Conservation (phyloP, 2,888 invertebrate species). For the Ophion slaviceki region DNA sequence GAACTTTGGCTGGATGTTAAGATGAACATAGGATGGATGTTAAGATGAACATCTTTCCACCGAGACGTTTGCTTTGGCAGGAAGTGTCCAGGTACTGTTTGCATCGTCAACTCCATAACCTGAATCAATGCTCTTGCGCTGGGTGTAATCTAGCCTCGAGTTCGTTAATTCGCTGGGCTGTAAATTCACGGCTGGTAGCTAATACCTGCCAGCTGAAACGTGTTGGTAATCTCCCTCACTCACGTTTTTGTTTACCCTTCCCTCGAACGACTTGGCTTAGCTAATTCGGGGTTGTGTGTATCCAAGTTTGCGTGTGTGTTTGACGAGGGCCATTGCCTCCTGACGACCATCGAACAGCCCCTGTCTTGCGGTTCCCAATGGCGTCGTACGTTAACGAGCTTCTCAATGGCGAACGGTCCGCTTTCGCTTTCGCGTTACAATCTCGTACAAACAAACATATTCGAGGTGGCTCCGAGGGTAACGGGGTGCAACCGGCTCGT, state of each 20-base stretch:
- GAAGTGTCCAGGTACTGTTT: background rate
- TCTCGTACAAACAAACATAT: conserved; percentile 62
- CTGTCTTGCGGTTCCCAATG: conserved; percentile 28
- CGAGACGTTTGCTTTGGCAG: background rate
- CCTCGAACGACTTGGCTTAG: conserved; percentile 22
- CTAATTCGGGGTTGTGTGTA: conserved; percentile 11
- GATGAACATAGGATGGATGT: too few relatives aligned
- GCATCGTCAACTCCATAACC: background rate
- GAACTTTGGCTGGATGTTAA: too few relatives aligned
- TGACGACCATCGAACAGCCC: conserved; percentile 39
- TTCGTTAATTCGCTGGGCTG: conserved; percentile 15
- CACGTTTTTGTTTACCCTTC: conserved; percentile 46
- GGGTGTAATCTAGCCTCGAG: conserved; percentile 5
- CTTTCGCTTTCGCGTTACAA: conserved; percentile 46
- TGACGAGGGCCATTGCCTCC: conserved; percentile 36
- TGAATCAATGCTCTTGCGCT: background rate
- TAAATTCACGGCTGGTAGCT: conserved; percentile 7
- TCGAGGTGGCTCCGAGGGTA: conserved; percentile 49
- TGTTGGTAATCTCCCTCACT: conserved; percentile 16
- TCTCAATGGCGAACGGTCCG: conserved; percentile 33
- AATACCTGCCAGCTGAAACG: background rate
- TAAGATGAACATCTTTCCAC: too few relatives aligned
- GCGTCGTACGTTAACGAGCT: conserved; percentile 57
- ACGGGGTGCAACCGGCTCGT: conserved; percentile 59
- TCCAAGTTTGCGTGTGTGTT: background rate